Conservation (phyloP, 2,113 vertebrate genomes). For the Saccopteryx bilineata region DNA sequence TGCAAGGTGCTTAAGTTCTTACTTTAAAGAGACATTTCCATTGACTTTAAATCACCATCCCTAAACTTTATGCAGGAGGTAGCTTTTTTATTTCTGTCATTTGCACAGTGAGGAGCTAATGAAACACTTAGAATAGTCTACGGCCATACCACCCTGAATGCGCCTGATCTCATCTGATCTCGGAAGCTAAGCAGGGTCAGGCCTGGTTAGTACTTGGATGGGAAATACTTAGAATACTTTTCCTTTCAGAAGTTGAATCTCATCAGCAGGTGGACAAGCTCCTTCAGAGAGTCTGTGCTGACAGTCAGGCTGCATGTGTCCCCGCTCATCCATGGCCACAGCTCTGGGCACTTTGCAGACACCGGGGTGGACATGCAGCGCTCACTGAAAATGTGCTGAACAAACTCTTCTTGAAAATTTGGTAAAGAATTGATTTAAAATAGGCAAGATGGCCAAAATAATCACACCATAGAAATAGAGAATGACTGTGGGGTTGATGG, state of each 20-base stretch:
- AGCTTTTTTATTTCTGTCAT: slow-evolving; percentile 37
- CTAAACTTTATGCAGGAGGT: background rate
- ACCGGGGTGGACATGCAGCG: no score
- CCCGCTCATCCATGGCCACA: no score
- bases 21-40: background rate
- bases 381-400: background rate
- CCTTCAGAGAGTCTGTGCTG: background rate
- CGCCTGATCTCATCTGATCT: no score
- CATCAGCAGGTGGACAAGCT: background rate
- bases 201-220: no score
- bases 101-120: slow-evolving; percentile 15
- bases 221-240: slow-evolving; percentile 69
- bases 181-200: no score
- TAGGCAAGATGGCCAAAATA: background rate
- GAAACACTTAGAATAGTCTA: background rate
- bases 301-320: no score
- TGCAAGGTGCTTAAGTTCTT: background rate
- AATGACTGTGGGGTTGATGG: background rate
- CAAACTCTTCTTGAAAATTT: background rate
- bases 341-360: no score
- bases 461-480: background rate
- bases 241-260: slow-evolving; percentile 49
- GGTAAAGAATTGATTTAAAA: slow-evolving; percentile 14
- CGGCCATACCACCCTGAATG: background rate
- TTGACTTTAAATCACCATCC: background rate